These are phyloP conservation scores for Asbolus verrucosus DNA, from an alignment of 1,140 invertebrate genomes.

Conservation along the genomic window DNA sequence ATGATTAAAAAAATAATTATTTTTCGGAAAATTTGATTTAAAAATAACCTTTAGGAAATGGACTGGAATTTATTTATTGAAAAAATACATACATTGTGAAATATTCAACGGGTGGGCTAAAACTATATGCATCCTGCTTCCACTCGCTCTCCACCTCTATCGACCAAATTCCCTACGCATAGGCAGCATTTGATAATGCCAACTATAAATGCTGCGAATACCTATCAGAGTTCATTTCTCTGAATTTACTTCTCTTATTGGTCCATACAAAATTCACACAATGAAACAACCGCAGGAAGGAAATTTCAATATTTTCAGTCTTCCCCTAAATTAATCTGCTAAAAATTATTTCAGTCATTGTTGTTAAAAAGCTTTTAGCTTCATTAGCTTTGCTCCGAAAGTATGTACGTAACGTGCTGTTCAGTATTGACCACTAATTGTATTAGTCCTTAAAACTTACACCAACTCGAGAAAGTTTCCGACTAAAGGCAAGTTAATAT, in stretches of 20 bases:
- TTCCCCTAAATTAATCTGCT: neutral
- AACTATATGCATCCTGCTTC: conserved; percentile 3
- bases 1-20: too few species aligned
- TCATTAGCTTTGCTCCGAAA: neutral
- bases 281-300: conserved; percentile 17
- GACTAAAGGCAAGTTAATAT: neutral
- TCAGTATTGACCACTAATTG: neutral
- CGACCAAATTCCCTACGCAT: conserved; percentile 25
- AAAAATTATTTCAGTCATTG: too few species aligned
- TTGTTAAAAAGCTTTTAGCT: neutral
- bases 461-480: neutral
- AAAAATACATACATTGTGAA: conserved; percentile 8
- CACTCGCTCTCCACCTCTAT: conserved; percentile 16
- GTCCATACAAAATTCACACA: conserved; percentile 5
- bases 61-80: conserved; percentile 21
- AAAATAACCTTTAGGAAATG: conserved; percentile 7
- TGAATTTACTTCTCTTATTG: conserved; percentile 16
- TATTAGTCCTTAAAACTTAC: neutral
- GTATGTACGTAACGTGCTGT: too few species aligned
- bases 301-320: neutral
- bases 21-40: conserved; percentile 33
- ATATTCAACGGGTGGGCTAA: conserved; percentile 20
- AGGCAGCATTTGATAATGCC: conserved; percentile 31
- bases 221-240: conserved; percentile 19
- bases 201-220: conserved; percentile 29